Base-by-base conservation (phyloP, 2,113 vertebrate species). In the Pycnonotus jocosus region DNA sequence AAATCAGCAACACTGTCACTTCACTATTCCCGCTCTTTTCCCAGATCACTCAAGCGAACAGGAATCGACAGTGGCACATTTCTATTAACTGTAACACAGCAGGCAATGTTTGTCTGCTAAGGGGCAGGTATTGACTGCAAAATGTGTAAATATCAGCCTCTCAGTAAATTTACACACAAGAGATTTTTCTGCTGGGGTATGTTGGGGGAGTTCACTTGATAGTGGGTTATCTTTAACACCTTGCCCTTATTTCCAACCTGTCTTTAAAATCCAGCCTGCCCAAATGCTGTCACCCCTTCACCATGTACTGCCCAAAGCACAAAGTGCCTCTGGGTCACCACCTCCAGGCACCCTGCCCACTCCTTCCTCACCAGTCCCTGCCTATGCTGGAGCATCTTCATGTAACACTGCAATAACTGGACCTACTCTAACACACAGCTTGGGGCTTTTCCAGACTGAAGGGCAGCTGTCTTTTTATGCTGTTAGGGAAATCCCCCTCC, bases 121-220 rank as follows among this genome's bases (percentile, higher is more conserved):
- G 71, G 62, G 92, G 74, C 7, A 10, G 33, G 17, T 80, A 96
- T 42, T 1, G 44, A 86, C 79, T 73, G 80, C 47, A 66, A 86
- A 88, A 90, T 51, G 86, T 45, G 86, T 58, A 96, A 94, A 90
- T 90, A 93, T 51, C 54, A 93, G 42, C 38, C 38, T 86, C 86
- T 88, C 35, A 30, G 54, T 91, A 86, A 77, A 91, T 57, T 71
- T 70, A 83, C 54, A 61, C 76, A 40, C 25, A 25, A 23, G 28
- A 70, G 53, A 42, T 62, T 66, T 71, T 89, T 42, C 40, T 82
- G 56, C 27, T 50, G 47, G 23, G 33, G 6, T 38, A 12, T 21
- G 7, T 4, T 21, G 3, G 30, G 28, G 31, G 33, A 56, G 12
- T 45, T 88, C 64, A 86, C 58, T 81, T 4, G 1, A 65, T n/a